Conservation (phyloP, 2,797 vertebrate genomes). For the Coluber constrictor region DNA sequence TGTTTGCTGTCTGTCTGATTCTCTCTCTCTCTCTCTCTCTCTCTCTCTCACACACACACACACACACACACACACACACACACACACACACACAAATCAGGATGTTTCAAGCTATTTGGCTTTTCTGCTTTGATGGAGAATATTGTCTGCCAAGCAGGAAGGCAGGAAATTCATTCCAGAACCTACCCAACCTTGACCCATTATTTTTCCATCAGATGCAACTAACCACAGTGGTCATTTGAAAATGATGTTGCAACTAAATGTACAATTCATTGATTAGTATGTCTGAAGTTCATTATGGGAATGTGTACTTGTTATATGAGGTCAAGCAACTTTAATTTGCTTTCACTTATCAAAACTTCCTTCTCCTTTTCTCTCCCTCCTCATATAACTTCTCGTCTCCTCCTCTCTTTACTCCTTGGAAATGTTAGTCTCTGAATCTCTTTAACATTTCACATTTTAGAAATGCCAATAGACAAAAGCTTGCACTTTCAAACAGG, state of each 20-base stretch:
- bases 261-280: slow-evolving; percentile 36
- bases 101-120: slow-evolving; percentile 22
- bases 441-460: slow-evolving; percentile 55
- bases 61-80: no score
- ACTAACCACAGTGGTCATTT: slow-evolving; percentile 26
- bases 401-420: background rate
- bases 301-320: slow-evolving; percentile 37
- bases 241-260: slow-evolving; percentile 37
- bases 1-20: background rate
- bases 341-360: slow-evolving; percentile 38
- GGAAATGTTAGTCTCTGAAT: slow-evolving; percentile 47
- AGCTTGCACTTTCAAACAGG: slow-evolving; percentile 52
- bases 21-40: no score
- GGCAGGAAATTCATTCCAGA: slow-evolving; percentile 8
- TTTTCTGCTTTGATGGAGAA: slow-evolving; percentile 11
- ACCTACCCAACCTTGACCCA: background rate
- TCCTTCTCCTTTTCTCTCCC: background rate
- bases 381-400: background rate
- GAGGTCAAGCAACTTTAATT: slow-evolving; percentile 30
- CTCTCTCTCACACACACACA: no score
- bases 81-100: background rate
- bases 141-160: slow-evolving; percentile 19
- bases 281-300: slow-evolving; percentile 47
- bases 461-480: slow-evolving; percentile 66
- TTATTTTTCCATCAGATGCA: slow-evolving; percentile 24